Base-by-base conservation (phyloP, 2,797 vertebrate genomes). In the Paramormyrops hopkinsi region DNA sequence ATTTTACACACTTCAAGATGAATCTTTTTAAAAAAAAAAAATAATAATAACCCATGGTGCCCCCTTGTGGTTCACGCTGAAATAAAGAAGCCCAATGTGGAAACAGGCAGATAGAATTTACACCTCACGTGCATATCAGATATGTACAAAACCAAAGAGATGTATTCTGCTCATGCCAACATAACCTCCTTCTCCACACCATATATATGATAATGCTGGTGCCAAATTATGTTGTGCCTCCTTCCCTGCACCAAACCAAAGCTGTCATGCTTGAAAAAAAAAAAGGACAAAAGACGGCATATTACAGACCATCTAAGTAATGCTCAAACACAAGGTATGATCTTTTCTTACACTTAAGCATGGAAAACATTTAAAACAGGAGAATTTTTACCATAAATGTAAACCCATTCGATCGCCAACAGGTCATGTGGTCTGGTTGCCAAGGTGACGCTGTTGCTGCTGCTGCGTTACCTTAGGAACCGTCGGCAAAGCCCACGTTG, bases 401-500 rank as follows among this genome's bases (percentile, higher is more conserved):
- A 95, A 95, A 95, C 95, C 94, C 95, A 94, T 94, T 89, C 92
- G 92, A 92, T 94, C 93, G 94, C 94, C 95, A 94, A 95, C 94
- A 92, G 90, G 91, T 92, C 90, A 88, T 88, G 92, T 93, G 92
- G 91, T 92, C 19, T 86, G 22, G 12, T 19, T 53, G 84, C 22
- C 50, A 86, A 50, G 41, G 41, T 25, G 46, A 46, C 0, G 37
- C 41, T n/a, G 14, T 17, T 41, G 25, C 25, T 37, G 73, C 33
- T 7, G 33, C 73, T 37, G 73, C 17, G 9, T 25, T 84, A 50
- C 79, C 46, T 2, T 59, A 84, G 76, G 88, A 79, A 79, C 37
- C 14, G 17, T 19, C 0, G 37, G 33, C 73, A 19, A 19, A 76
- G 33, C 73, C 73, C 73, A 41, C 4, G 73, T 19, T 41, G 73